A percentile compares a stretch with the other conserved stretches of the same genome.
Evolutionary conservation across 2,888 invertebrate genomes (phyloP).

Genomic region (Tachina grossa): DNA sequence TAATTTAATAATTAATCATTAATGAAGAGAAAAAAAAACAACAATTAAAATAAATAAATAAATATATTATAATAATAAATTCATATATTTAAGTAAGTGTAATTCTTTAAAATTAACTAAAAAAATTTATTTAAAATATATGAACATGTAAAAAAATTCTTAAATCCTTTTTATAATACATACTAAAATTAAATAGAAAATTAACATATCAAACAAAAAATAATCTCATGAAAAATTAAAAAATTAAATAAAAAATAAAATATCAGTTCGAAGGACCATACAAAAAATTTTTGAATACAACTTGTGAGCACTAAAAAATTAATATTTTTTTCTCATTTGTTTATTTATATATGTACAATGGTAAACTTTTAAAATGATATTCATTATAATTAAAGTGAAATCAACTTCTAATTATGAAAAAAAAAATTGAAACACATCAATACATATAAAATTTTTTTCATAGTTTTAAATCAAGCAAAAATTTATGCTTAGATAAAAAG

Average conservation of each 20-base stretch:
- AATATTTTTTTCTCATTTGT: too few species aligned
- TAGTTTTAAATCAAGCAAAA: too few species aligned
- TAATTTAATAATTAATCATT: background rate
- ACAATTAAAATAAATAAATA: background rate
- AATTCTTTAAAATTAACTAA: background rate
- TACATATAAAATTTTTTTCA: too few species aligned
- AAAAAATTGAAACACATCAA: too few species aligned
- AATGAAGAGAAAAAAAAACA: background rate
- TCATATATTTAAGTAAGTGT: background rate
- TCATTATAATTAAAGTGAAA: too few species aligned
- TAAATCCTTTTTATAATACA: too few species aligned
- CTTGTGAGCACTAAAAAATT: background rate
- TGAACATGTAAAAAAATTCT: too few species aligned
- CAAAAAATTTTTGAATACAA: background rate
- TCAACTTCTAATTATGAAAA: too few species aligned
- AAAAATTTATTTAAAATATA: background rate
- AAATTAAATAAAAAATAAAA: background rate
- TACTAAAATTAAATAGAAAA: background rate
- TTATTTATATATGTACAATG: too few species aligned
- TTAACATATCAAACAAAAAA: background rate
- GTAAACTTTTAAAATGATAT: too few species aligned
- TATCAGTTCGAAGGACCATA: slow-evolving; percentile 9
- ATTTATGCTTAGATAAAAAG: too few species aligned
- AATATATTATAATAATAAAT: background rate
- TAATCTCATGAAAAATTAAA: background rate